Base-by-base conservation (phyloP, 1,140 invertebrate species). In the Lucilia sericata region DNA sequence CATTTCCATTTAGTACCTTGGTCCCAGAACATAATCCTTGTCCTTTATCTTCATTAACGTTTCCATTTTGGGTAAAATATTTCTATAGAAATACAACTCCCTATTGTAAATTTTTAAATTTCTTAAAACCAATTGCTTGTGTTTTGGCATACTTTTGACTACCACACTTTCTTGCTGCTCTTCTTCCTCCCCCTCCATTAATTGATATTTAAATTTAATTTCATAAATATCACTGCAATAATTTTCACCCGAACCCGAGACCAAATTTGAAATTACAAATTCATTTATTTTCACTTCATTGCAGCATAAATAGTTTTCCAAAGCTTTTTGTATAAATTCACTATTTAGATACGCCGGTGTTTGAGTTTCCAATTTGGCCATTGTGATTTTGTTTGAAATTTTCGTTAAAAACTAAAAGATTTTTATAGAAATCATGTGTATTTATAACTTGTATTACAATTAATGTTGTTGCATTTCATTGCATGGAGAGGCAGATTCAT, bases 151-250 rank as follows among this genome's bases (percentile, higher is more conserved):
- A 42, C 86, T 87, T 78, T 90, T 90, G 12, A 90, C 86, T n/a
- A 90, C 90, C 21, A 90, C 36, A 1, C 86, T 86, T 8, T 84
- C 86, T 51, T 88, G 85, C 34, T 85, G 21, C 19, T 84, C 34
- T 4, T 84, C 34, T 4, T 86, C 80, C 4, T 84, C 78, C 2
- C 86, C 83, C 2, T 76, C 83, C 19, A 25, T 21, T 13, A 84
- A 86, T 34, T 86, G 83, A 42, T 88, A 90, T 65, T 85, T 87
- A 0, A 90, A 78, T 1, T 81, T 74, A 0, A 88, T 88, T 0
- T 88, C 76, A 85, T 89, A 91, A 30, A 91, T 91, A 49, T 91
- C 90, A 60, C 89, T 91, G 85, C 89, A 91, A 78, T 91, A 91
- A 84, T 91, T 91, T 83, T 91, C 89, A 2, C 89, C 89, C n/a